These are phyloP conservation scores for Ataeniobius toweri DNA, from an alignment of 2,797 vertebrate genomes.

Conservation along the genomic window DNA sequence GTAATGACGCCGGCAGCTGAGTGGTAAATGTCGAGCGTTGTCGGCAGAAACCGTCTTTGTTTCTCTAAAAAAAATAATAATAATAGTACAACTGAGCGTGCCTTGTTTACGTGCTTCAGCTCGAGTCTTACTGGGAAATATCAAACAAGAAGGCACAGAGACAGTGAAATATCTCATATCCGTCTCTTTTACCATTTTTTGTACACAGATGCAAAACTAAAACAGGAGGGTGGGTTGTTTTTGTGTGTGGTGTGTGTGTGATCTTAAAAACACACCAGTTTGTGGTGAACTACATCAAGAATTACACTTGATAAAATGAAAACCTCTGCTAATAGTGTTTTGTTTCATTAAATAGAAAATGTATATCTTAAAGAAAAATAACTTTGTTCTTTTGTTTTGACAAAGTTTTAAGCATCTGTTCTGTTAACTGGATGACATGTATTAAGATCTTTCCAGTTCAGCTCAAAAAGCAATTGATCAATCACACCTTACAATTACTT, in stretches of 20 bases:
- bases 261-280: slow-evolving; percentile 5
- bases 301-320: not conserved
- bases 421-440: slow-evolving; percentile 15
- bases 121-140: slow-evolving; percentile 51
- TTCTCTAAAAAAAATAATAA: slow-evolving; percentile 32
- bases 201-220: slow-evolving; percentile 27
- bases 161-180: slow-evolving; percentile 52
- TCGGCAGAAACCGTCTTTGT: slow-evolving; percentile 67
- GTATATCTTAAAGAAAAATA: not conserved
- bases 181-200: slow-evolving; percentile 36
- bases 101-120: slow-evolving; percentile 62
- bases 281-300: not conserved
- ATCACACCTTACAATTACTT: slow-evolving; percentile 23
- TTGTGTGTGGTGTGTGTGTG: not conserved
- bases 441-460: slow-evolving; percentile 25
- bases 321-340: not conserved
- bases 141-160: slow-evolving; percentile 51
- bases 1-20: slow-evolving; percentile 67
- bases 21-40: slow-evolving; percentile 70
- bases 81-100: slow-evolving; percentile 22
- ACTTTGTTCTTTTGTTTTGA: slow-evolving; percentile 9
- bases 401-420: not conserved
- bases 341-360: not conserved
- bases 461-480: slow-evolving; percentile 24
- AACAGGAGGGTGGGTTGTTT: slow-evolving; percentile 16